Evolutionary conservation across 1,140 invertebrate genomes (phyloP).

Genomic region (Listronotus oregonensis): DNA sequence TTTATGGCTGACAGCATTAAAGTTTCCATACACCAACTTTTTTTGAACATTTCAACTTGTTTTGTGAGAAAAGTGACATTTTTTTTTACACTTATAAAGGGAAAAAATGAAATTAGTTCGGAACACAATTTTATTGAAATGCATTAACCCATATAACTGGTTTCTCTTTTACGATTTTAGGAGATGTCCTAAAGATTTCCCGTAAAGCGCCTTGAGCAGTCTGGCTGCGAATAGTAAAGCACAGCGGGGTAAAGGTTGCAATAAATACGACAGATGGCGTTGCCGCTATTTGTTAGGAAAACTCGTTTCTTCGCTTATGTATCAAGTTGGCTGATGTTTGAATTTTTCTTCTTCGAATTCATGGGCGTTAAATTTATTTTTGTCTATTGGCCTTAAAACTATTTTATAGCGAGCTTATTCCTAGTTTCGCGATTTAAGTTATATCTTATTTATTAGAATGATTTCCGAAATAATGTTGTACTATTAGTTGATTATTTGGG

Average conservation of each 20-base stretch:
- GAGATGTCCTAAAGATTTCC: slow-evolving; percentile 23
- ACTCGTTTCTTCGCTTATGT: slow-evolving; percentile 25
- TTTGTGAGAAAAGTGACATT: no score
- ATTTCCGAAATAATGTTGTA: no score
- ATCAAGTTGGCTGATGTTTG: slow-evolving; percentile 7
- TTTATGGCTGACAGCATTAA: no score
- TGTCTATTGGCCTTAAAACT: slow-evolving; percentile 9
- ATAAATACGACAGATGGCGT: slow-evolving; percentile 33
- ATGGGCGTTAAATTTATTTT: slow-evolving; percentile 1
- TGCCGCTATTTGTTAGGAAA: slow-evolving; percentile 29
- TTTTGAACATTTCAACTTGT: no score
- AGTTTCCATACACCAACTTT: no score
- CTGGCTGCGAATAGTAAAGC: slow-evolving; percentile 19
- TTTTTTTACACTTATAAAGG: no score
- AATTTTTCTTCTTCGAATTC: slow-evolving; percentile 15
- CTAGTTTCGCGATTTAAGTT: no score
- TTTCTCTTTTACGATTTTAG: slow-evolving; percentile 25
- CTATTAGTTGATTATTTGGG: no score
- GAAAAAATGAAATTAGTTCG: no score
- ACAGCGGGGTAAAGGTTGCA: slow-evolving; percentile 32
- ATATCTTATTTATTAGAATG: no score
- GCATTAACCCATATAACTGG: slow-evolving; percentile 17
- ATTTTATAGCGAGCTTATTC: not conserved
- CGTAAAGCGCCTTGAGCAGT: slow-evolving; percentile 11
- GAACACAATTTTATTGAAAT: slow-evolving; percentile 9